These are phyloP conservation scores for Chroicocephalus ridibundus DNA, from an alignment of 2,113 vertebrate genomes.

Conservation along the genomic window DNA sequence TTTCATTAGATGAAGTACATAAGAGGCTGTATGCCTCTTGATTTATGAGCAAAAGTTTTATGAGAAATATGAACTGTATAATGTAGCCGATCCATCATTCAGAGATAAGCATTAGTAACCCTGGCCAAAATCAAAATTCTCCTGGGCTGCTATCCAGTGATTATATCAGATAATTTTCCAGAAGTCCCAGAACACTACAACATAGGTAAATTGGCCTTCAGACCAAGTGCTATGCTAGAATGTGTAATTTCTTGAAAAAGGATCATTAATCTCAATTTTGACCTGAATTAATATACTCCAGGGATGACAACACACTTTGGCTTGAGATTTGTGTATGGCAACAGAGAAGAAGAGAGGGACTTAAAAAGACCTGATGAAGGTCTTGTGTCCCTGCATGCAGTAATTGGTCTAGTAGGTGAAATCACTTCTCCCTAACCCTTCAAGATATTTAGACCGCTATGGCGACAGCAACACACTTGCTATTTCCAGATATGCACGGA, in stretches of 20 bases:
- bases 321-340: neutral
- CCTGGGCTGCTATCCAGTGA: neutral
- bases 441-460: neutral
- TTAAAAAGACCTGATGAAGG: neutral
- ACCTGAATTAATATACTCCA: constrained; percentile 2
- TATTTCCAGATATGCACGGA: neutral
- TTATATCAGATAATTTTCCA: neutral
- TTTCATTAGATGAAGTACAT: constrained; percentile 24
- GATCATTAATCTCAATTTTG: constrained; percentile 50
- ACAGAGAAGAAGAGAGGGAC: neutral
- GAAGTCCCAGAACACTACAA: neutral
- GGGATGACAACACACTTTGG: neutral
- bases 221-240: neutral
- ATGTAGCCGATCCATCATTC: constrained; percentile 4
- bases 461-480: neutral
- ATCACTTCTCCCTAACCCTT: neutral
- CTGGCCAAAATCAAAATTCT: constrained; percentile 21
- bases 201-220: neutral
- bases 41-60: constrained; percentile 33
- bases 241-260: neutral
- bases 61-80: constrained; percentile 44
- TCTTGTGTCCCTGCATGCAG: neutral
- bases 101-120: constrained; percentile 23
- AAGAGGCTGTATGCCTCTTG: neutral
- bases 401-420: neutral